These are phyloP conservation scores for Trichonephila clavipes DNA, from an alignment of 1,140 invertebrate genomes.

Conservation along the genomic window DNA sequence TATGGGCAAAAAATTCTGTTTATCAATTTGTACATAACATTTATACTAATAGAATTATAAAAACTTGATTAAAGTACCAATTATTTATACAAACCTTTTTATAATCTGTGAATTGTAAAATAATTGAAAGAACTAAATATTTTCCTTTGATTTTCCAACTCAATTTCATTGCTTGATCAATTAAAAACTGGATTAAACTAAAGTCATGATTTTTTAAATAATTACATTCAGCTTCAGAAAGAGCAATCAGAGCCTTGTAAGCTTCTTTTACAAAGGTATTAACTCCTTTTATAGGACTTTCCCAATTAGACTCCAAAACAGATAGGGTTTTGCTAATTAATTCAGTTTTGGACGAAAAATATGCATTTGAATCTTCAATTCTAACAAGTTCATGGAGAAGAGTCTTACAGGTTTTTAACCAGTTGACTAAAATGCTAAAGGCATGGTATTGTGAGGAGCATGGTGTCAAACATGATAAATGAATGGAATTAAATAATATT, in stretches of 20 bases:
- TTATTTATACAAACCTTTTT: constrained; percentile 34
- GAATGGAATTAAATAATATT: constrained; percentile 30
- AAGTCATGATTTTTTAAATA: neutral
- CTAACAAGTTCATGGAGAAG: neutral
- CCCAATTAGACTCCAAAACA: constrained; percentile 55
- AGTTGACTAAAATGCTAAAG: constrained; percentile 41
- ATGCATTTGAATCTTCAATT: neutral
- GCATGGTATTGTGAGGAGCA: constrained; percentile 47
- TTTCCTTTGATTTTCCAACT: constrained; percentile 71
- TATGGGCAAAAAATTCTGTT: no score
- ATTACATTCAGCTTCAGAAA: constrained; percentile 16
- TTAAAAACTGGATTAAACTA: neutral
- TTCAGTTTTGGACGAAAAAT: neutral
- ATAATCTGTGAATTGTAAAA: constrained; percentile 55
- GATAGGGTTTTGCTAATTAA: neutral
- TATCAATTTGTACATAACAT: no score
- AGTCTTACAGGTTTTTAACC: constrained; percentile 53
- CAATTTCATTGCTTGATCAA: constrained; percentile 13
- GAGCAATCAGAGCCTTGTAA: constrained; percentile 21
- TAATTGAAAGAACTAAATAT: constrained; percentile 51
- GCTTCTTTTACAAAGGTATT: constrained; percentile 50
- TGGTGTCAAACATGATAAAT: constrained; percentile 11
- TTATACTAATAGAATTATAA: no score
- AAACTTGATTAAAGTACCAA: no score
- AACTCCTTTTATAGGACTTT: constrained; percentile 63